Evolutionary conservation across 2,113 vertebrate genomes (phyloP).

Genomic region (Hyla sarda): DNA sequence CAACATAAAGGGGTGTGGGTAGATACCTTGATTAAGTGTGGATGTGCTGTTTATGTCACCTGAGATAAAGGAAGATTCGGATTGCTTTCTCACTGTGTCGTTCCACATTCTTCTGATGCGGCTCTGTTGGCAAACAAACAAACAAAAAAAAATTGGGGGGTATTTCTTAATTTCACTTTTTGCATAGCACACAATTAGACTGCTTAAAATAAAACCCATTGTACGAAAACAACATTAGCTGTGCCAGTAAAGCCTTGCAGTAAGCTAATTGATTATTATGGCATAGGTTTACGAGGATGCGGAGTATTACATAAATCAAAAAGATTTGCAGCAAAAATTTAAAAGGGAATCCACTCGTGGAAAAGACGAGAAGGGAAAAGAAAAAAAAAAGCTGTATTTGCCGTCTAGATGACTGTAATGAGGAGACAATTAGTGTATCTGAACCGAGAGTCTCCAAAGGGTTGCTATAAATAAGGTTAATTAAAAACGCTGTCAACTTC

Average conservation of each 20-base stretch:
- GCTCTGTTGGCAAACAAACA: conserved; percentile 83
- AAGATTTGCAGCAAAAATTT: conserved; percentile 54
- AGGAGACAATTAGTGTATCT: conserved; percentile 72
- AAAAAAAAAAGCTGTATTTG: conserved; percentile 57
- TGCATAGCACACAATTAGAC: background rate
- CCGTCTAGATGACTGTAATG: conserved; percentile 64
- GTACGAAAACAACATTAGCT: background rate
- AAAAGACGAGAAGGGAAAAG: background rate
- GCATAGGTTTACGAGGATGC: background rate
- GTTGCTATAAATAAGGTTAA: conserved; percentile 71
- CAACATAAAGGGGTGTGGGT: conserved; percentile 57
- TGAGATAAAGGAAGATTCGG: conserved; percentile 99
- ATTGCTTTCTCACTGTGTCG: conserved; percentile 99
- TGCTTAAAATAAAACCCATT: background rate
- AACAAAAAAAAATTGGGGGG: background rate
- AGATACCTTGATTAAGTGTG: conserved; percentile 99
- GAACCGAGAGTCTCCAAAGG: conserved; percentile 68
- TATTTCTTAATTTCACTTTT: background rate
- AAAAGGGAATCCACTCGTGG: conserved; percentile 58
- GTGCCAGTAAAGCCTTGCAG: background rate
- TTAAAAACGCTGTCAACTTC: conserved; percentile 68
- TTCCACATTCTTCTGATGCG: conserved; percentile 99
- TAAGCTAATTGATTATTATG: conserved; percentile 3
- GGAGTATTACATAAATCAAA: conserved; percentile 38
- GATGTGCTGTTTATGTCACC: conserved; percentile 99